phyloP scores from a whole-genome alignment of 2,113 vertebrate genomes.

The Microtus montanus region DNA sequence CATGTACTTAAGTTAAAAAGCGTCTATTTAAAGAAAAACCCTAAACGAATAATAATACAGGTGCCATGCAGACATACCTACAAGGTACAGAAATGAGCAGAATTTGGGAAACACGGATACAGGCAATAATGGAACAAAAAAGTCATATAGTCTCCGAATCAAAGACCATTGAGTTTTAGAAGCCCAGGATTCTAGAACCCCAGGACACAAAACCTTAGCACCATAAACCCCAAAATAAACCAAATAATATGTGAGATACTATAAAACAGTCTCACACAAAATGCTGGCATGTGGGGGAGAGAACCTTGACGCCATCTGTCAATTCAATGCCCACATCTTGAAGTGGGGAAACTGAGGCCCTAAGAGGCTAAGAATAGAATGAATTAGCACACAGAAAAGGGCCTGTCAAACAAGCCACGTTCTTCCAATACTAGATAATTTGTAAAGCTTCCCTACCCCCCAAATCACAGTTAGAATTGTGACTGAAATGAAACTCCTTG shows the following conservation, averaged over 20 bases:
- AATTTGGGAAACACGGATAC: slow-evolving; percentile 1
- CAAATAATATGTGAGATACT: neutral
- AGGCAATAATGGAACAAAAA: slow-evolving; percentile 4
- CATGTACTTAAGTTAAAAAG: slow-evolving; percentile 74
- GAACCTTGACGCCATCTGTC: neutral
- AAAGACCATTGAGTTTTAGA: slow-evolving; percentile 21
- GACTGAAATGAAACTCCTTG: neutral
- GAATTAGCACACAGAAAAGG: neutral
- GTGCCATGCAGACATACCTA: slow-evolving; percentile 56
- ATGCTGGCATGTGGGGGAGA: neutral
- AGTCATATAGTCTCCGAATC: slow-evolving; percentile 17
- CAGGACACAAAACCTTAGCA: slow-evolving; percentile 25
- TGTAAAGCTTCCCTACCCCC: neutral
- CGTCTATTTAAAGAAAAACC: slow-evolving; percentile 76
- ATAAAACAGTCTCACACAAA: slow-evolving; percentile 14
- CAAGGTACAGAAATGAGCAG: neutral
- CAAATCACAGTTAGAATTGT: slow-evolving; percentile 17
- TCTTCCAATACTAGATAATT: neutral
- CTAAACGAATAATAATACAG: slow-evolving; percentile 66
- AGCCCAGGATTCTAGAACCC: slow-evolving; percentile 28
- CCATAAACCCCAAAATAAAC: slow-evolving; percentile 23
- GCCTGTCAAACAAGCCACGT: neutral
- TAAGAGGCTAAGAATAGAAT: slow-evolving; percentile 3
- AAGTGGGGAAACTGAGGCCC: slow-evolving; percentile 53
- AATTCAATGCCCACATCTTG: neutral